phyloP scores from a whole-genome alignment of 2,888 invertebrate species.

The Cephus nigrinus region DNA sequence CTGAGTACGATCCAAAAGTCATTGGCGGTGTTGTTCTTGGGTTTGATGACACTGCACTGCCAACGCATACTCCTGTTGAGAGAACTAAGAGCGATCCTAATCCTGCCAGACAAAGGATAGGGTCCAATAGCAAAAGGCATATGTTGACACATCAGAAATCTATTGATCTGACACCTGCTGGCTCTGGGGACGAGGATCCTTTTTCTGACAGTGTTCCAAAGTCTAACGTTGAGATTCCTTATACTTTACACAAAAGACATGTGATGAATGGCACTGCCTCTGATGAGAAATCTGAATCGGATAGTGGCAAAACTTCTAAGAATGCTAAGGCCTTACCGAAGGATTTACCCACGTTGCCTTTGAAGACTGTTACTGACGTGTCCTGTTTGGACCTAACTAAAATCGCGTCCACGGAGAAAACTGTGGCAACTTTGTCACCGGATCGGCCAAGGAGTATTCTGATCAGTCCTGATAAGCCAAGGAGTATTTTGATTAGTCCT shows the following conservation, averaged over 20 bases:
- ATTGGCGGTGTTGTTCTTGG: constrained; percentile 62
- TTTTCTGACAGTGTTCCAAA: constrained; percentile 72
- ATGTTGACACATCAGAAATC: constrained; percentile 88
- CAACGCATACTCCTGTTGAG: constrained; percentile 77
- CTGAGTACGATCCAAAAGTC: constrained; percentile 77
- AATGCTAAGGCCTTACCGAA: constrained; percentile 35
- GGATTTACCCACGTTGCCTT: constrained; percentile 54
- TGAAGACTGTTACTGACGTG: constrained; percentile 53
- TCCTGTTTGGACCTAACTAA: constrained; percentile 56
- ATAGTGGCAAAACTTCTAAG: constrained; percentile 49
- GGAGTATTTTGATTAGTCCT: constrained; percentile 43
- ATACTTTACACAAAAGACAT: constrained; percentile 85
- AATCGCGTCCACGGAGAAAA: constrained; percentile 43
- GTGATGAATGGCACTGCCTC: constrained; percentile 85
- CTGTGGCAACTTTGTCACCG: constrained; percentile 46
- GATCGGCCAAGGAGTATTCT: constrained; percentile 65
- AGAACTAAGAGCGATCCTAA: constrained; percentile 90
- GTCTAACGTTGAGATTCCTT: constrained; percentile 77
- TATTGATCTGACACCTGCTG: constrained; percentile 85
- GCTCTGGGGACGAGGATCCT: constrained; percentile 86
- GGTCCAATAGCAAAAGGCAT: constrained; percentile 80
- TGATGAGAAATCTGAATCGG: constrained; percentile 60
- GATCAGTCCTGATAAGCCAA: constrained; percentile 50
- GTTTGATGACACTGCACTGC: constrained; percentile 48
- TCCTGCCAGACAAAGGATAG: constrained; percentile 78